Conservation (phyloP, 2,797 vertebrate genomes). For the Linurgus olivaceus region DNA sequence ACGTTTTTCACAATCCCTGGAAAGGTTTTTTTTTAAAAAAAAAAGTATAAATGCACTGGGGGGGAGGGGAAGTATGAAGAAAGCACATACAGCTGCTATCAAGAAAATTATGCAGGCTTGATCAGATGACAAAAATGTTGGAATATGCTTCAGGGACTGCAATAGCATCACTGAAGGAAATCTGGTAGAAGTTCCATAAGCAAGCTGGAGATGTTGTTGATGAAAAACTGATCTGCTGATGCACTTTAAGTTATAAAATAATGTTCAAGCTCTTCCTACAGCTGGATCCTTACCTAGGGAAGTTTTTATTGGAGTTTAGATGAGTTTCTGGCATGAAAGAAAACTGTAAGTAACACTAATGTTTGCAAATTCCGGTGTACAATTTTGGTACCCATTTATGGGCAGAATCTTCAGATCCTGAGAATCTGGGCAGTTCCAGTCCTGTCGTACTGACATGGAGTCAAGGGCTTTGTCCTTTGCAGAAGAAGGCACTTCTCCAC, state of each 20-base stretch:
- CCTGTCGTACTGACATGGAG: background rate
- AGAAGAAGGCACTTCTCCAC: background rate
- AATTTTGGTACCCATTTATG: background rate
- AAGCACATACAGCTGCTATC: slow-evolving; percentile 9
- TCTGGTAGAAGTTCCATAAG: background rate
- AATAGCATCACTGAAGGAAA: background rate
- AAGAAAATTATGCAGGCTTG: slow-evolving; percentile 6
- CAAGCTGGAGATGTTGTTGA: background rate
- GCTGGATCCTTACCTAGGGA: background rate
- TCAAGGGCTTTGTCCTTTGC: background rate
- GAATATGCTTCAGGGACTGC: background rate
- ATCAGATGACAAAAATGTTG: slow-evolving; percentile 5
- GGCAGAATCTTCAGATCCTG: background rate
- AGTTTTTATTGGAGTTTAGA: background rate
- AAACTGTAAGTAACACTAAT: background rate
- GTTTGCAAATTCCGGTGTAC: background rate
- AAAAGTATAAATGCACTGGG: background rate
- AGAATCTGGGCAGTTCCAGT: background rate
- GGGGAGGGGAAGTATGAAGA: background rate
- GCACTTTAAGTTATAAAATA: background rate
- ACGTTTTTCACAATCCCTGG: background rate
- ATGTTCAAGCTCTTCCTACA: background rate
- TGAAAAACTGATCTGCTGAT: background rate
- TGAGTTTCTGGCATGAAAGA: background rate
- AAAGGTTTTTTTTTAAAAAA: background rate